These are phyloP conservation scores for Mus spicilegus DNA, from an alignment of 2,113 vertebrate species.

Conservation along the genomic window DNA sequence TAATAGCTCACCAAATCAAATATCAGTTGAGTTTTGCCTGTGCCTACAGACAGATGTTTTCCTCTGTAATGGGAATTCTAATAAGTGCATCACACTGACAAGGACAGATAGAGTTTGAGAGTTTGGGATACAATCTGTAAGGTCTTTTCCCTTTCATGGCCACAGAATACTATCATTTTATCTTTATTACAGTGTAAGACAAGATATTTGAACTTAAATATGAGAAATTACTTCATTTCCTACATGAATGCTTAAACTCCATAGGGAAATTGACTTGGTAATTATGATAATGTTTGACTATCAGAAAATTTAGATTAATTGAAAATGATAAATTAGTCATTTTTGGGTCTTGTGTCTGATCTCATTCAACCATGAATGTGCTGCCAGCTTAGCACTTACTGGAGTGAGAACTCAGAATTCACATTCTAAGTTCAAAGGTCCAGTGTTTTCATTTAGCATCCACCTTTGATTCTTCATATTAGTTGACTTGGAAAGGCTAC, in stretches of 20 bases:
- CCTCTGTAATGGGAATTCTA: background rate
- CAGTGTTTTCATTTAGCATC: background rate
- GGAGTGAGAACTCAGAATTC: slow-evolving; percentile 11
- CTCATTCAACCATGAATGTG: slow-evolving; percentile 51
- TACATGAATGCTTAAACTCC: slow-evolving; percentile 73
- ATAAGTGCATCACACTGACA: background rate
- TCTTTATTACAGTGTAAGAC: slow-evolving; percentile 65
- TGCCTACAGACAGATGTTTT: slow-evolving; percentile 30
- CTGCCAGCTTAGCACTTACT: slow-evolving; percentile 41
- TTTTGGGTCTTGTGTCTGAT: slow-evolving; percentile 57
- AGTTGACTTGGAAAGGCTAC: background rate
- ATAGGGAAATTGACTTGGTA: slow-evolving; percentile 72
- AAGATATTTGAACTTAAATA: slow-evolving; percentile 72
- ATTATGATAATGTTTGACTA: slow-evolving; percentile 72
- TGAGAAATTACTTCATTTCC: slow-evolving; percentile 76
- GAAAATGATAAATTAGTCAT: slow-evolving; percentile 72
- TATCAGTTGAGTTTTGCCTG: slow-evolving; percentile 57
- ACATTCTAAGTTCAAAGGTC: background rate
- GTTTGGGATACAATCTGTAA: background rate
- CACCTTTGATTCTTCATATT: background rate
- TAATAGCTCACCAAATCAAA: slow-evolving; percentile 82
- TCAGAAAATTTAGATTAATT: slow-evolving; percentile 79
- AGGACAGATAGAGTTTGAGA: background rate
- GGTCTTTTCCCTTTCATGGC: background rate
- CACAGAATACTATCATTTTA: slow-evolving; percentile 34